Evolutionary conservation across 1,140 invertebrate species (phyloP), one percentile per base, ranked within the genome.

Genomic region (Euglossa dilemma): DNA sequence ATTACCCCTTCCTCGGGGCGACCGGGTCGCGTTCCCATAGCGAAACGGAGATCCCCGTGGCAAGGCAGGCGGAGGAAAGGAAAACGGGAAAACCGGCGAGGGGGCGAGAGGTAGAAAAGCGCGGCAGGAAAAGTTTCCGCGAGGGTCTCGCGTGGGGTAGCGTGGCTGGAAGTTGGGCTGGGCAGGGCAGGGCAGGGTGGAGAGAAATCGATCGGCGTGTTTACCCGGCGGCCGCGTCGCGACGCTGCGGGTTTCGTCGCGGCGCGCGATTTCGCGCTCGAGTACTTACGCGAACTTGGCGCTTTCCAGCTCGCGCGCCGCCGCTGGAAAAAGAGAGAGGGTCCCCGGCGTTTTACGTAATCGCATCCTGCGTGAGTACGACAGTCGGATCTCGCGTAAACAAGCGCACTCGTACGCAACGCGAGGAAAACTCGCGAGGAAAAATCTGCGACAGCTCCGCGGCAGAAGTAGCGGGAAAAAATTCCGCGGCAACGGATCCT

Each of bases 131-230:
- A 75, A 50, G 18, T 47, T 80, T 73, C 16, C n/a, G 76, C 54
- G 18, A 56, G 28, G 43, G 52, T 7, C 2, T 25, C 28, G 23
- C 45, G 36, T 71, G 45, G 63, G 74, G 64, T 59, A 63, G 45
- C 75, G 67, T 72, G 59, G 67, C 52, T 56, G 63, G 80, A 52
- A 56, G 56, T 54, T 54, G 25, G 54, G 80, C 43, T 57, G 79
- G 78, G 86, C 59, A 78, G 63, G 61, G 82, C 73, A 80, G 82
- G 86, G 80, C 69, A 70, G 84, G 47, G 66, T 18, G 54, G 20
- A 57, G 70, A 88, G 84, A 80, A 86, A 89, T 89, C 87, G 87
- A 89, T 89, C 87, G 87, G 66, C 74, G 80, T 88, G 87, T 89
- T 89, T 89, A 89, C 87, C 80, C 84, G 87, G 47, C 64, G 80